Evolutionary conservation across 2,113 vertebrate genomes (phyloP), one percentile per base, ranked within the genome.

Genomic region (Albula glossodonta): DNA sequence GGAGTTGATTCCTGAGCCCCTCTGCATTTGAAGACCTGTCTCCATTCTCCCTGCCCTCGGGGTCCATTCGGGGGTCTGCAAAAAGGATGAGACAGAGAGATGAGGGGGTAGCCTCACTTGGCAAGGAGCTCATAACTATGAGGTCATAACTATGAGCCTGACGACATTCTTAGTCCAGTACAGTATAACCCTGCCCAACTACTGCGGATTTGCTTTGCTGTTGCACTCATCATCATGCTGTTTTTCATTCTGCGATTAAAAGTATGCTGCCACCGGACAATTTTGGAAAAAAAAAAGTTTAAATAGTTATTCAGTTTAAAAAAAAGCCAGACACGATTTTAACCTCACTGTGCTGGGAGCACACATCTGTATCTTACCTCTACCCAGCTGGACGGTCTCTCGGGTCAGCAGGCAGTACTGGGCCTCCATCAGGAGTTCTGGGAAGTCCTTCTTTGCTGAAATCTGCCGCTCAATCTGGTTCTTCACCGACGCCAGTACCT

Each of bases 401-500:
- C 97, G 96, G 88, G 96, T 96, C 86, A 98, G 94, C 87, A 99
- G 92, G 93, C 98, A 97, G 87, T 98, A 97, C 80, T 99, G 97
- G 51, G 98, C 98, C 49, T 97, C 95, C 60, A 96, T 93, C 60
- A 99, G 96, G 89, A 97, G 93, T 83, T 95, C 94, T 0, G 96
- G 92, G 80, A 98, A 99, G 91, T 99, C 97, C 90, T 96, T 96
- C 91, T 96, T 96, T 81, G 91, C 50, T 0, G 94, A 94, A 51
- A 96, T 96, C 91, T 96, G 94, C 88, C 97, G 93, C 70, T 99
- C 98, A 6, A 99, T 99, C 95, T 98, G 97, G 92, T 97, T 97
- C 94, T 98, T 99, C 90, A 99, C 94, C 77, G 95, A 98, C 74
- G 98, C 97, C 13, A 99, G 95, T 79, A 99, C 98, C 98, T 99